Base-by-base conservation (phyloP, 2,113 vertebrate species). In the Barnardius zonarius region DNA sequence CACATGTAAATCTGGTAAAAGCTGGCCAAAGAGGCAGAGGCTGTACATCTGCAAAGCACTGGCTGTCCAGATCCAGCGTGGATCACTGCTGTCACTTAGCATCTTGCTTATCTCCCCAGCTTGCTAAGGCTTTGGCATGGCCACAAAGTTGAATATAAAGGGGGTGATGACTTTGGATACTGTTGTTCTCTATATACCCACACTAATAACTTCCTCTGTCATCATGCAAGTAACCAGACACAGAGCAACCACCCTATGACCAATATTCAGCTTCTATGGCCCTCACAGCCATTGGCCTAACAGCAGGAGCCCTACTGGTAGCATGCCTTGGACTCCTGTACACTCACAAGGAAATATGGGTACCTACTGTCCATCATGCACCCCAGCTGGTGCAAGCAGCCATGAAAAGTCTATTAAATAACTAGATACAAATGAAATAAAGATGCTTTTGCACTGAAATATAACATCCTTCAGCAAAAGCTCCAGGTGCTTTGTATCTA, bases 281-380 rank as follows among this genome's bases (percentile, higher is more conserved):
- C 79, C 69, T 35, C 16, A 62, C 48, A 91, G 8, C 9, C 31
- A n/a, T 0, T 49, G 6, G 17, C 30, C 41, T 51, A 79, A 73
- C 7, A 88, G 68, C 28, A 85, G 28, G 44, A 72, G 27, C 20
- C 8, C 59, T 44, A 13, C 3, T 7, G 17, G 24, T 23, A 78
- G 20, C 17, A 43, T 13, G 6, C 6, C 5, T 11, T 9, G 16
- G 59, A 67, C 16, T 68, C 13, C 19, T 30, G 7, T 17, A 52
- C 18, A 35, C 2, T 10, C 3, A 11, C 19, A 2, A 48, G 15
- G 89, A 68, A 72, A 3, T 14, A 17, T 0, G 2, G 11, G 14
- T 61, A 48, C 35, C 37, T 69, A n/a, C 5, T 35, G 27, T 9
- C 13, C 37, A 69, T 9, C 20, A 7, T 2, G 10, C 17, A 62